Base-by-base conservation (phyloP, 2,113 vertebrate species). In the Rhegmatorhina hoffmannsi region DNA sequence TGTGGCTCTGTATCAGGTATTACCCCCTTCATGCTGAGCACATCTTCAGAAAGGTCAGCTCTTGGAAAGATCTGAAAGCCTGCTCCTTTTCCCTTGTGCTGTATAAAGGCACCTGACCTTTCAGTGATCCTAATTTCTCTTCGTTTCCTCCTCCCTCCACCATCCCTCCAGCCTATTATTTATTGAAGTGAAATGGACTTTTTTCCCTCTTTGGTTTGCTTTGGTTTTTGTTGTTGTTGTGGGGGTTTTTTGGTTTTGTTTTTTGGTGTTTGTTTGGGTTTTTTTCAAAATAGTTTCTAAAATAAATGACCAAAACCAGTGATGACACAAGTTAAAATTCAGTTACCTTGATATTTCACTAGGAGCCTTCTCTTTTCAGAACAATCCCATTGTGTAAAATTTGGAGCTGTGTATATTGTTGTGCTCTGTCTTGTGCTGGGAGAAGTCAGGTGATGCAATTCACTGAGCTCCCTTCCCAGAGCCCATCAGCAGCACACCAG, bases 21-120 rank as follows among this genome's bases (percentile, higher is more conserved):
- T 52, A 34, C 69, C 84, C 90, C 91, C 90, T 96, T 92, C 92
- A 95, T 97, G 96, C 97, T 97, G 96, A 95, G 94, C 92, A 94
- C 77, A 96, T 97, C 96, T 95, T 91, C 56, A 64, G 95, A 98
- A 98, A 98, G 98, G 98, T 98, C 98, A 98, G 44, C 62, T 75
- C 91, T 62, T 84, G 95, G 94, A 96, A 92, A 96, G 91, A 97
- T 95, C 78, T 87, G 94, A 95, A 96, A 92, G 90, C 81, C 34
- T 89, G 60, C 67, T 87, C 77, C 95, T 96, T 97, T 91, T 97
- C 87, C 87, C 92, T 55, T 79, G 92, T 90, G 92, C 91, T 96
- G 84, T 83, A 59, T 78, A 88, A 94, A 97, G 97, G 95, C 96
- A 95, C 77, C 95, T 97, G 98, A 98, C 97, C 97, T 98, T 98